Base-by-base conservation (phyloP, 2,113 vertebrate genomes). In the Rana temporaria region DNA sequence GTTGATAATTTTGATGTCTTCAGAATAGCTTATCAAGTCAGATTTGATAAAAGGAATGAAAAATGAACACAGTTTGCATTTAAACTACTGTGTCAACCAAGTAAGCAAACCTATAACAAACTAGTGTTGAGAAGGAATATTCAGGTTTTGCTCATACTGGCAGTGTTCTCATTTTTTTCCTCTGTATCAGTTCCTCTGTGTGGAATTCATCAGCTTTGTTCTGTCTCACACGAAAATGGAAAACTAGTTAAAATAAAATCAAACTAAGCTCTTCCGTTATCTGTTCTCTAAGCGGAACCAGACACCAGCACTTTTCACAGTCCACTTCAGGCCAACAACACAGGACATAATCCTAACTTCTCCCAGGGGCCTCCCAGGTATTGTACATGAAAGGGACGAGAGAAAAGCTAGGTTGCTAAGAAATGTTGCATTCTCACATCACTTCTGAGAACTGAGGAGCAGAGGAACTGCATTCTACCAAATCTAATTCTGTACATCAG, bases 1-100 rank as follows among this genome's bases (percentile, higher is more conserved):
- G 72, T 52, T 48, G 70, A 74, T 52, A 60, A 81, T 81, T 72
- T 64, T 74, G 48, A 82, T 66, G 70, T 66, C 62, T 66, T 16
- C 48, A 57, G n/a, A 82, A 82, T 18, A 66, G 70, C 67, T 67
- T 74, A 74, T 82, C 79, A 65, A 79, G 53, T 79, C 48, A 79
- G 52, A 68, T 67, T 81, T 81, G 59, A 38, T 81, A 81, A 81
- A 81, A 65, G 69, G 68, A 81, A 56, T 73, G 42, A 11, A 73
- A 73, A 81, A 73, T 32, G 69, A 81, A 66, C 60, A 73, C 80
- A 20, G 52, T 66, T 81, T 73, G 30, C 67, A 60, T 70, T 71
- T 71, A 71, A 53, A 52, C 57, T 73, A 42, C 72, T 71, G 6
- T 72, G 22, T 72, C 19, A 32, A 38, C 18, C 59, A 77, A 30